Base-by-base conservation (phyloP, 92 coral and sea anemone genomes). In the Paragorgia papillata region DNA sequence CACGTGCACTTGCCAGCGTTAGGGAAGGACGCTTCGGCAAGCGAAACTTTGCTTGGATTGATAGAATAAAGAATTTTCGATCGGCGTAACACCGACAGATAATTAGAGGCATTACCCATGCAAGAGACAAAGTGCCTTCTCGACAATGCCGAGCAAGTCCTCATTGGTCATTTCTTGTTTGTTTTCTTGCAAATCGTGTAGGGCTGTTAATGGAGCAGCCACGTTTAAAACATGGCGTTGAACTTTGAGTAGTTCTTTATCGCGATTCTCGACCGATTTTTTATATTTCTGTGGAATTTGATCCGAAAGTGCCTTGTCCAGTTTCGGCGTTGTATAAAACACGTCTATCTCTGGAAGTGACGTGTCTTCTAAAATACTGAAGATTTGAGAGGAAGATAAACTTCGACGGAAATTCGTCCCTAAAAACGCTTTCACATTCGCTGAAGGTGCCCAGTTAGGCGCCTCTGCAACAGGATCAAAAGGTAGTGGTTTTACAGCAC, bases 121-220 rank as follows among this genome's bases (percentile, higher is more conserved):
- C 18, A 66, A 27, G 14, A 67, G 30, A n/a, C 76, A 69, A 48
- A 69, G 1, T 0, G 60, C 61, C 9, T 21, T 15, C 28, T 69
- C 76, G n/a, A 48, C 48, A 0, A 69, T 30, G 28, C 28, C n/a
- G 29, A 48, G 35, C 13, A 48, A 24, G 0, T 69, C 26, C 0
- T 25, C 76, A 0, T 14, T 21, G 3, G 60, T 26, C 0, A 69
- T 0, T 0, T 1, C 46, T 48, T 48, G 59, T 51, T 69, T 51
- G 29, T 21, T 48, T 69, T 48, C 76, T 3, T 46, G 22, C 61
- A 49, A 1, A 33, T 69, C 46, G 26, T 69, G 76, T 0, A 69
- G 43, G 24, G 41, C 61, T 69, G 76, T 48, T 56, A 69, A 48
- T n/a, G 76, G 76, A 51, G 76, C 76, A n/a, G 41, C 60, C 0